Conservation (phyloP, 2,797 vertebrate species). For the Notoglanidium macrostoma region DNA sequence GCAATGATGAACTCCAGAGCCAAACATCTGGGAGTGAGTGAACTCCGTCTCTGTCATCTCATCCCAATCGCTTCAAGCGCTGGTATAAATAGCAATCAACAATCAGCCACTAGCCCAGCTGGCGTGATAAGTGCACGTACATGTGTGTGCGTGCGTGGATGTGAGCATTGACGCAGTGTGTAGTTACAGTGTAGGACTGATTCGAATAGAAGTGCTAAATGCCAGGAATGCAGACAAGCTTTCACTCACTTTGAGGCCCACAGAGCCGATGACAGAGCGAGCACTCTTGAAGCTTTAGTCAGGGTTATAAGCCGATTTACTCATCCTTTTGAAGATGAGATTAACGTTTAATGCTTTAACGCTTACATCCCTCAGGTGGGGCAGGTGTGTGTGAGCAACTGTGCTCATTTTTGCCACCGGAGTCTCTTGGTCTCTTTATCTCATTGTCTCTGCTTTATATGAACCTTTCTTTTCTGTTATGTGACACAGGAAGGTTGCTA, state of each 20-base stretch:
- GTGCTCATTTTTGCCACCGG: neutral
- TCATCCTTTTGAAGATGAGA: slow-evolving; percentile 4
- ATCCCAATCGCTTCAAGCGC: slow-evolving; percentile 51
- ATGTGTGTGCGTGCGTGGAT: slow-evolving; percentile 1
- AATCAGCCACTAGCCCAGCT: slow-evolving; percentile 56
- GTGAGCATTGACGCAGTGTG: neutral
- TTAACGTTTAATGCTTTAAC: slow-evolving; percentile 18
- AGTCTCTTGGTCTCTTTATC: neutral
- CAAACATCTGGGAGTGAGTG: slow-evolving; percentile 65
- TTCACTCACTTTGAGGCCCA: slow-evolving; percentile 41
- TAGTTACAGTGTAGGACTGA: slow-evolving; percentile 49
- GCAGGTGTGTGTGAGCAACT: neutral
- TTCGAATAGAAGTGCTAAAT: slow-evolving; percentile 41
- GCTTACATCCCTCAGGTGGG: slow-evolving; percentile 13
- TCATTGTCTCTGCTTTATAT: neutral
- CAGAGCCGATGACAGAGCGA: slow-evolving; percentile 34
- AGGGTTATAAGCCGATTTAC: slow-evolving; percentile 32
- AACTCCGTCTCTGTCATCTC: slow-evolving; percentile 56
- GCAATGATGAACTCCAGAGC: slow-evolving; percentile 35
- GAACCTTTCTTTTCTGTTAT: neutral
- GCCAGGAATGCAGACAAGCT: slow-evolving; percentile 61
- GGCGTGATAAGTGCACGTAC: slow-evolving; percentile 10
- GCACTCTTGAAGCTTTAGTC: slow-evolving; percentile 34
- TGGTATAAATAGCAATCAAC: slow-evolving; percentile 51
- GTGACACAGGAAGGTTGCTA: neutral